Evolutionary conservation across 2,888 invertebrate species (phyloP).

Genomic region (Uloborus plumipes): DNA sequence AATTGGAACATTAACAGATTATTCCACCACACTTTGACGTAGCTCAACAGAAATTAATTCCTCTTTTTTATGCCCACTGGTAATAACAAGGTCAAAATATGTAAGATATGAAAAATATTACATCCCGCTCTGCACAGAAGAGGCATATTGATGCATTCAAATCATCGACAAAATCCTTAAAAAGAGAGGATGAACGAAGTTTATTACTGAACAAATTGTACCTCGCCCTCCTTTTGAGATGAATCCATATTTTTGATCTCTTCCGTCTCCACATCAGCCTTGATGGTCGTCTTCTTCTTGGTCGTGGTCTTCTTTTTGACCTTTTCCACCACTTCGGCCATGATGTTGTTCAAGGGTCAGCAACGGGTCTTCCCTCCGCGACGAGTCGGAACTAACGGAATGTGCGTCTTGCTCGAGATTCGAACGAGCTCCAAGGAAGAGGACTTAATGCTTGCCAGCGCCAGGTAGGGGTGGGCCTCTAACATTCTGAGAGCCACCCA

Average conservation of each 20-base stretch:
- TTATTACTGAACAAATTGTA: slow-evolving; percentile 17
- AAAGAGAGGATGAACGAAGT: too few species aligned
- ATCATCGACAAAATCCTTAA: too few species aligned
- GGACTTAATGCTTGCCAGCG: slow-evolving; percentile 53
- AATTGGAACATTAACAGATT: too few species aligned
- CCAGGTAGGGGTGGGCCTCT: slow-evolving; percentile 53
- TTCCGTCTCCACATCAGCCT: slow-evolving; percentile 51
- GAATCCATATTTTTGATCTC: slow-evolving; percentile 44
- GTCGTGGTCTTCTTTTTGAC: slow-evolving; percentile 61
- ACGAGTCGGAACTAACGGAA: slow-evolving; percentile 49
- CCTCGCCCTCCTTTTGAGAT: slow-evolving; percentile 49
- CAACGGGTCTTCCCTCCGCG: slow-evolving; percentile 21
- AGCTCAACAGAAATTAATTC: too few species aligned
- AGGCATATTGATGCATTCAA: too few species aligned
- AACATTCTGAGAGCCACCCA: slow-evolving; percentile 60
- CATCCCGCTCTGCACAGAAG: too few species aligned
- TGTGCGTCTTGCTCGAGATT: slow-evolving; percentile 42
- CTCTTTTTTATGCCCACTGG: too few species aligned
- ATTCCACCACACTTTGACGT: too few species aligned
- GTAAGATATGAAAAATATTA: too few species aligned
- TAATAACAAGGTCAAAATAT: too few species aligned
- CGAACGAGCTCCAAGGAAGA: slow-evolving; percentile 32
- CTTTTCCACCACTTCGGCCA: slow-evolving; percentile 56
- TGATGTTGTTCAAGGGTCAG: slow-evolving; percentile 1
- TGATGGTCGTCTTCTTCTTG: slow-evolving; percentile 59